A percentile compares a stretch with the other conserved stretches of the same genome.
Evolutionary conservation across 2,113 vertebrate genomes (phyloP).

Genomic region (Chelonoidis abingdonii): DNA sequence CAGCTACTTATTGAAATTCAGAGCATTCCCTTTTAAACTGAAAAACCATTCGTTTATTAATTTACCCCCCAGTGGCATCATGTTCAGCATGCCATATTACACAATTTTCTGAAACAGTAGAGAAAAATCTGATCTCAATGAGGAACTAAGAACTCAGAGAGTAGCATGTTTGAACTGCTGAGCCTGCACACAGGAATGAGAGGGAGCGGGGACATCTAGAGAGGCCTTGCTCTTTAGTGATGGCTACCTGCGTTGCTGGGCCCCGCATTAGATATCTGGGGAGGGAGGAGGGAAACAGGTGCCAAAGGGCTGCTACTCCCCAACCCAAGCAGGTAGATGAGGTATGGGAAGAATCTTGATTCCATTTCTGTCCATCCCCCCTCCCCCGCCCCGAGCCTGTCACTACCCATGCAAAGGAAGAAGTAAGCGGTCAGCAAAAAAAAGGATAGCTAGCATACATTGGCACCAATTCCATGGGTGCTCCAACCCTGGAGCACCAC

Average conservation of each 20-base stretch:
- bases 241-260: not conserved
- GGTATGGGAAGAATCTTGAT: rapidly evolving
- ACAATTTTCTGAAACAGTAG: not conserved
- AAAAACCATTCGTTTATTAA: not conserved
- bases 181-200: not conserved
- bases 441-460: too few species aligned
- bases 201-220: too few species aligned
- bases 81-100: not conserved
- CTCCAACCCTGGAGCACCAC: too few species aligned
- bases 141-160: not conserved
- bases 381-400: not conserved
- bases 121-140: not conserved
- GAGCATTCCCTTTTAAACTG: constrained; percentile 23
- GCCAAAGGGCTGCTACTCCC: not conserved
- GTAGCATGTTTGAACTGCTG: constrained; percentile 4
- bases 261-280: not conserved
- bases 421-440: not conserved
- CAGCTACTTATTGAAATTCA: constrained; percentile 27
- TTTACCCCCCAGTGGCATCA: not conserved
- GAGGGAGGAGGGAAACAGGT: not conserved
- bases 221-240: not conserved
- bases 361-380: not conserved
- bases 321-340: not conserved
- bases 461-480: too few species aligned
- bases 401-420: not conserved